phyloP scores from a whole-genome alignment of 2,797 vertebrate species.

The Notoglanidium macrostoma region DNA sequence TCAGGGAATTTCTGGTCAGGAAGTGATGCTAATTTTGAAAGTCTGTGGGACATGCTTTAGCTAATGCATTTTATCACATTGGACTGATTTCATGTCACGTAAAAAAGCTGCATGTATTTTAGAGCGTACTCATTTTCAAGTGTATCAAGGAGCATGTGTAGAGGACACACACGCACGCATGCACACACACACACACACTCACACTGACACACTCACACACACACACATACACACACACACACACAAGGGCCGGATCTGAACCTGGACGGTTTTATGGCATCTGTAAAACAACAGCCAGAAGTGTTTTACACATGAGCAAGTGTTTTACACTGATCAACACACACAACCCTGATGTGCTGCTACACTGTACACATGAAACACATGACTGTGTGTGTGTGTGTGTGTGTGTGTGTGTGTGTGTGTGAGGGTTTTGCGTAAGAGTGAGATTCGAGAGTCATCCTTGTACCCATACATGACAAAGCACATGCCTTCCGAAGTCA shows the following conservation, averaged over 20 bases:
- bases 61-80: background rate
- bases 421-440: background rate
- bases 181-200: background rate
- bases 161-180: background rate
- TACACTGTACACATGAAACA: constrained; percentile 38
- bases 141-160: background rate
- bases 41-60: background rate
- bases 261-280: constrained; percentile 42
- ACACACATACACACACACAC: background rate
- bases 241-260: background rate
- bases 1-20: background rate
- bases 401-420: constrained; percentile 9
- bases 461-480: constrained; percentile 18
- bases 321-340: constrained; percentile 32
- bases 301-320: constrained; percentile 40
- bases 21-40: background rate
- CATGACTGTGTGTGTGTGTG: constrained; percentile 18
- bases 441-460: background rate
- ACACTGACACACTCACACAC: background rate
- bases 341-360: constrained; percentile 37
- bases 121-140: background rate
- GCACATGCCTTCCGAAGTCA: constrained; percentile 15
- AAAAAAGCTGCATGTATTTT: background rate
- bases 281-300: constrained; percentile 54
- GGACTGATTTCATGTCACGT: background rate